Base-by-base conservation (phyloP, 2,113 vertebrate genomes). In the Melanerpes aurifrons region DNA sequence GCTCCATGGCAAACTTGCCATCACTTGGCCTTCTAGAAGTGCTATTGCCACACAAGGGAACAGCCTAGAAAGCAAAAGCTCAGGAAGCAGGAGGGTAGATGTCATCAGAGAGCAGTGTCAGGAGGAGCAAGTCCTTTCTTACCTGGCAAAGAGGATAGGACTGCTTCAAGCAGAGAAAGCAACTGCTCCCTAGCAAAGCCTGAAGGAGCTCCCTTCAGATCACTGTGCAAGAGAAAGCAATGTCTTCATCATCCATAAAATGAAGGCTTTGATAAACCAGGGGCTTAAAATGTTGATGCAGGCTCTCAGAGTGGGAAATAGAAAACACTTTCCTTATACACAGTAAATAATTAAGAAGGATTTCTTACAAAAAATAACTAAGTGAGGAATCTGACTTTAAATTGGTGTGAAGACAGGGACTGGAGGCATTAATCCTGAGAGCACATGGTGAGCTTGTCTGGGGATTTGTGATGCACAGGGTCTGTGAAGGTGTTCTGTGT, bases 1-100 rank as follows among this genome's bases (percentile, higher is more conserved):
- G 96, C 94, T 96, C 95, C 95, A 93, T 95, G 94, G 97, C 94
- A 97, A 96, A 96, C 94, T 70, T 0, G 1, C 57, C 68, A 37
- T 26, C 78, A 8, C 10, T 86, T 3, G 3, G 16, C 29, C 37
- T 48, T 35, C 43, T 7, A 15, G n/a, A 54, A 26, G 2, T 4
- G 5, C 37, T 18, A 43, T 17, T 50, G 74, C 35, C 45, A 4
- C 47, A 59, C 31, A 6, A n/a, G 7, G 0, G 18, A 43, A 47
- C 15, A 35, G 53, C 2, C 1, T 16, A 29, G 63, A 24, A 43
- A n/a, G 47, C 61, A 17, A 81, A 47, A 89, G 62, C 90, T 31
- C 45, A 35, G 72, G 74, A 13, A 53, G 35, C 1, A 0, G 17
- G 14, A 45, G 43, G 66, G 59, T 26, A 58, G 77, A 61, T 32